Evolutionary conservation across 2,797 vertebrate genomes (phyloP).

Genomic region (Sparus aurata): DNA sequence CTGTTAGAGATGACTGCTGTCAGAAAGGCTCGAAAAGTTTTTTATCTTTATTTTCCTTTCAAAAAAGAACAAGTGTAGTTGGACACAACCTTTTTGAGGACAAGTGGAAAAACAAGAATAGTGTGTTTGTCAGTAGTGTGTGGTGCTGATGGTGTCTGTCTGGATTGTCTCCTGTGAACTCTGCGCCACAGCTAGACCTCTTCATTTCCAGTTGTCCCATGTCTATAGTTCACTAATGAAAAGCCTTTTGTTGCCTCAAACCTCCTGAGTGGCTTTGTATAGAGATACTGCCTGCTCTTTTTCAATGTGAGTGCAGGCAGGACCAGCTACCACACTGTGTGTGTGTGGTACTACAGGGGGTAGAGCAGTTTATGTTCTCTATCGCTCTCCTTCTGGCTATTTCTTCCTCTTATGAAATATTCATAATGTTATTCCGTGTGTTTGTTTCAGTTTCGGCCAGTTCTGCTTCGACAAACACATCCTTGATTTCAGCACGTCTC

Average conservation of each 20-base stretch:
- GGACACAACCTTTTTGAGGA: conserved; percentile 41
- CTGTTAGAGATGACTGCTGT: conserved; percentile 30
- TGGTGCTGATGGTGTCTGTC: conserved; percentile 14
- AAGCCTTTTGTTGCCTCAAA: conserved; percentile 70
- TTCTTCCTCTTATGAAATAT: conserved; percentile 59
- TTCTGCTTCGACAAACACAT: conserved; percentile 29
- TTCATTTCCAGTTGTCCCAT: conserved; percentile 54
- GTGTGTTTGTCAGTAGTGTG: conserved; percentile 12
- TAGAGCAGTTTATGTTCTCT: conserved; percentile 39
- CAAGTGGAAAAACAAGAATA: conserved; percentile 51
- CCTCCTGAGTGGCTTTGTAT: conserved; percentile 61
- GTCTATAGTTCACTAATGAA: conserved; percentile 66
- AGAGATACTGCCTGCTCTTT: conserved; percentile 57
- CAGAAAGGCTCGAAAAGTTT: conserved; percentile 34
- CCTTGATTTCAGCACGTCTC: conserved; percentile 7
- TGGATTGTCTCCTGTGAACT: conserved; percentile 31
- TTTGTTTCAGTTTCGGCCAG: conserved; percentile 20
- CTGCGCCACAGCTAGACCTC: conserved; percentile 52
- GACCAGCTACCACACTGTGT: conserved; percentile 13
- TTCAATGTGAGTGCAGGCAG: conserved; percentile 34
- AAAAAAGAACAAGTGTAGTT: conserved; percentile 16
- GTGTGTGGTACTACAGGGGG: conserved; percentile 12
- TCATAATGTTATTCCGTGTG: conserved; percentile 25
- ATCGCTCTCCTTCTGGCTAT: conserved; percentile 29
- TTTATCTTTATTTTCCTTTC: conserved; percentile 29